phyloP scores from a whole-genome alignment of 2,113 vertebrate genomes.

The Limnothrissa miodon region DNA sequence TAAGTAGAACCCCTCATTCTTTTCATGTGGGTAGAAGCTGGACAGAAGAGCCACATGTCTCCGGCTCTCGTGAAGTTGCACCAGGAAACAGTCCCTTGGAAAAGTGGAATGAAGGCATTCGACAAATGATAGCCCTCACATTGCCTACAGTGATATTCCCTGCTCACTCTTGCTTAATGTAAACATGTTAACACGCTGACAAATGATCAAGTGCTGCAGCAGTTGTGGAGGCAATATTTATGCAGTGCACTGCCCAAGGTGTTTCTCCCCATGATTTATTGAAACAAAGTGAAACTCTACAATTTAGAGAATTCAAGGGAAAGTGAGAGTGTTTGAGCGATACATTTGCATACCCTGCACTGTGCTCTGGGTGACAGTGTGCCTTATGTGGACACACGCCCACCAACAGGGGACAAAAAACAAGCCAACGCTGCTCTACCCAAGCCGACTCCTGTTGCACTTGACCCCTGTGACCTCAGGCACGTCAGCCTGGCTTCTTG shows the following conservation, averaged over 20 bases:
- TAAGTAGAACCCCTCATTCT: not conserved
- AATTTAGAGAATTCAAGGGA: not conserved
- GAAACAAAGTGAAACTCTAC: not conserved
- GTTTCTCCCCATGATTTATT: not conserved
- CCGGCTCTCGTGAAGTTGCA: not conserved
- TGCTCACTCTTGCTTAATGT: not conserved
- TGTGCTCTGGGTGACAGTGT: not conserved
- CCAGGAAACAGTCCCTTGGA: not conserved
- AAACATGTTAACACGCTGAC: not conserved
- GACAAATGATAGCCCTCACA: not conserved
- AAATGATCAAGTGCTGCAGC: not conserved
- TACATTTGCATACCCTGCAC: not conserved
- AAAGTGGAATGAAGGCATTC: not conserved
- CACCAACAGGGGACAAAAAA: conserved; percentile 8
- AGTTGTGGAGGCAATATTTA: not conserved
- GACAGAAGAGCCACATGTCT: not conserved
- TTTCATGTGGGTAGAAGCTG: not conserved
- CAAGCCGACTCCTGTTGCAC: conserved; percentile 21
- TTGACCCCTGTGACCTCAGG: conserved; percentile 32
- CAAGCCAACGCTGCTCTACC: conserved; percentile 37
- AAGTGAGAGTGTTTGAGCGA: not conserved
- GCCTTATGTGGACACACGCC: not conserved
- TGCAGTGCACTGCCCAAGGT: not conserved
- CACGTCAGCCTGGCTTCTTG: conserved; percentile 24
- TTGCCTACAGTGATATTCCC: not conserved